Evolutionary conservation across 2,113 vertebrate genomes (phyloP).

Genomic region (Sceloporus undulatus): DNA sequence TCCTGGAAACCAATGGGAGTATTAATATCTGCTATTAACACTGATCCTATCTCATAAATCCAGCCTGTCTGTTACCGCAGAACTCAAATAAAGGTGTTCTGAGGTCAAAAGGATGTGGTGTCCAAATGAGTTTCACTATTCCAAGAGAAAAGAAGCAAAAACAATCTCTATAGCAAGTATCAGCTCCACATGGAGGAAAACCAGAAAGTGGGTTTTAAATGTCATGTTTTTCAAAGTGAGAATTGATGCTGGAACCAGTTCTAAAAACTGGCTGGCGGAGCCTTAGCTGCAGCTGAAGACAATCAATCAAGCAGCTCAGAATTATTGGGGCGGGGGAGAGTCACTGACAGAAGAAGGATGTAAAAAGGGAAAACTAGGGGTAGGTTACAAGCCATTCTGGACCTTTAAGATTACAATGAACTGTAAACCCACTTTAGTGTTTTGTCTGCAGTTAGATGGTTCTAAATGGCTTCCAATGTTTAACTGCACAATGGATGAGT

Average conservation of each 20-base stretch:
- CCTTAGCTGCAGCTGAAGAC: slow-evolving; percentile 74
- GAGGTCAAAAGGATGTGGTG: slow-evolving; percentile 72
- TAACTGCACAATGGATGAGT: neutral
- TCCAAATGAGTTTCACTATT: slow-evolving; percentile 71
- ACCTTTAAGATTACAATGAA: slow-evolving; percentile 62
- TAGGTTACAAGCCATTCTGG: slow-evolving; percentile 59
- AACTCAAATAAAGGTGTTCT: slow-evolving; percentile 74
- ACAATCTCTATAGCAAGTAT: slow-evolving; percentile 71
- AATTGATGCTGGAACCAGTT: slow-evolving; percentile 76
- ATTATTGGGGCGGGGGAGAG: slow-evolving; percentile 37
- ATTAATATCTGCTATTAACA: slow-evolving; percentile 76
- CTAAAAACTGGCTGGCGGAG: slow-evolving; percentile 70
- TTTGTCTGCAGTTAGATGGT: slow-evolving; percentile 46
- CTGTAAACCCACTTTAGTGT: slow-evolving; percentile 53
- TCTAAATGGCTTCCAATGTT: slow-evolving; percentile 54
- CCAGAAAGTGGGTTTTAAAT: slow-evolving; percentile 76
- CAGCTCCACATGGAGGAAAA: slow-evolving; percentile 77
- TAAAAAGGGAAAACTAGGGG: slow-evolving; percentile 51
- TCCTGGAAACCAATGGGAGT: slow-evolving; percentile 71
- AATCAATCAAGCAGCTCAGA: slow-evolving; percentile 71
- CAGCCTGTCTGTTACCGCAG: slow-evolving; percentile 71
- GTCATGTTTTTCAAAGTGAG: slow-evolving; percentile 78
- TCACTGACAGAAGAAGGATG: slow-evolving; percentile 48
- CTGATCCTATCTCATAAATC: slow-evolving; percentile 71
- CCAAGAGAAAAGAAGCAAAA: slow-evolving; percentile 69